These are phyloP conservation scores for Perca fluviatilis DNA, from an alignment of 2,113 vertebrate genomes.

Conservation along the genomic window DNA sequence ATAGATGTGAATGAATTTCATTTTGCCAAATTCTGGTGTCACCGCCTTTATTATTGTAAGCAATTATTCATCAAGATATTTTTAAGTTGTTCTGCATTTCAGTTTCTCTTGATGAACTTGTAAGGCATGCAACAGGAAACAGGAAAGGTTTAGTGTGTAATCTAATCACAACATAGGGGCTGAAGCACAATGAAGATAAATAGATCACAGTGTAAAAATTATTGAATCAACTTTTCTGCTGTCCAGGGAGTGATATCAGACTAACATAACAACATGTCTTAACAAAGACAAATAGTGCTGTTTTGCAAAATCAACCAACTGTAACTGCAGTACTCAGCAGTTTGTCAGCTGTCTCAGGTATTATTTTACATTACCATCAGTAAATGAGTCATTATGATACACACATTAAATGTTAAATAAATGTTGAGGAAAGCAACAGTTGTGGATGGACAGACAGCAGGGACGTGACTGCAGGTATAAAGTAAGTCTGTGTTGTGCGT, in stretches of 20 bases:
- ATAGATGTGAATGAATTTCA: too few relatives aligned
- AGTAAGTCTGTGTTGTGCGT: conserved; percentile 18
- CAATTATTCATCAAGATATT: neutral
- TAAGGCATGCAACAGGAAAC: neutral
- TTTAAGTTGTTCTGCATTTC: neutral
- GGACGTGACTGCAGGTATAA: conserved; percentile 25
- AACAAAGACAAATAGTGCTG: neutral
- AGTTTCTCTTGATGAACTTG: neutral
- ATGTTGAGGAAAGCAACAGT: conserved; percentile 7
- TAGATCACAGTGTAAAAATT: neutral
- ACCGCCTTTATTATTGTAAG: neutral
- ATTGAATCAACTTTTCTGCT: neutral
- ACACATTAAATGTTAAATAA: conserved; percentile 8
- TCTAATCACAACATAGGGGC: neutral
- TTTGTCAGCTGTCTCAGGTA: neutral
- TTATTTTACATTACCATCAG: neutral
- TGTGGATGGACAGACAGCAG: conserved; percentile 32
- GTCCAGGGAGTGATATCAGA: conserved; percentile 10
- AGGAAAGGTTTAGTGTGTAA: neutral
- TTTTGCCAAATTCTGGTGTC: too few relatives aligned
- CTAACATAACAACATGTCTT: neutral
- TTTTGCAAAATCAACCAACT: conserved; percentile 6
- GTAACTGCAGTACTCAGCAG: neutral
- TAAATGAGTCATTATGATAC: neutral
- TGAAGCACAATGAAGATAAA: conserved; percentile 2